phyloP scores from a whole-genome alignment of 1,140 invertebrate genomes.

The Glossosoma conforme region DNA sequence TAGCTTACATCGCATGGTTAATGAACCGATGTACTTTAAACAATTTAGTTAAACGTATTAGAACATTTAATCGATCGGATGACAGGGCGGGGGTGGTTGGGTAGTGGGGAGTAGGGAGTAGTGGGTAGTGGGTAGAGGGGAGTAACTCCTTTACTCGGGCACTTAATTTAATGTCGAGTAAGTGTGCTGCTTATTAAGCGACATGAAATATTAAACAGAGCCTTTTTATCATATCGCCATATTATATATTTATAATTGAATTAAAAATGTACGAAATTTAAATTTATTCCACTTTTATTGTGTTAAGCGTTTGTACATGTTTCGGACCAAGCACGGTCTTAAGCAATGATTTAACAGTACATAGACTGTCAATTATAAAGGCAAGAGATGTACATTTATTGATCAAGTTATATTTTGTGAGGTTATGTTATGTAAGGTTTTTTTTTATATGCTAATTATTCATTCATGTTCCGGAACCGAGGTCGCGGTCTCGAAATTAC shows the following conservation, averaged over 20 bases:
- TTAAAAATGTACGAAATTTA: neutral
- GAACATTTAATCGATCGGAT: conserved; percentile 31
- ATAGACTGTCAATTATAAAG: too few species aligned
- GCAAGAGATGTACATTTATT: too few species aligned
- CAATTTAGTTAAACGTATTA: conserved; percentile 33
- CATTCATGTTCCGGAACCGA: too few species aligned
- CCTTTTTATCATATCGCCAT: neutral
- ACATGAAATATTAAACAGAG: conserved; percentile 4
- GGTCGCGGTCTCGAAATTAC: too few species aligned
- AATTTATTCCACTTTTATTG: too few species aligned
- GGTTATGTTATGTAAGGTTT: too few species aligned
- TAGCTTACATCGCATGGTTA: conserved; percentile 19
- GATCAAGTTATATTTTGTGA: too few species aligned
- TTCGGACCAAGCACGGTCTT: too few species aligned
- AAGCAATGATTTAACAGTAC: too few species aligned
- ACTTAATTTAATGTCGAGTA: conserved; percentile 1
- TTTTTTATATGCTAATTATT: too few species aligned
- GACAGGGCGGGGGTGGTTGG: conserved; percentile 5
- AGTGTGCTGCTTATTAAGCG: conserved; percentile 1
- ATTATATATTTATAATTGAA: neutral
- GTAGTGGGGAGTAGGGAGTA: neutral
- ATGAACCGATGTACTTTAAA: conserved; percentile 31
- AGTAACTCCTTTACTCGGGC: neutral
- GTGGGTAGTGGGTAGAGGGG: neutral
- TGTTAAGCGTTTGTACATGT: too few species aligned